phyloP scores from a whole-genome alignment of 2,113 vertebrate genomes.

The Lampris incognitus region DNA sequence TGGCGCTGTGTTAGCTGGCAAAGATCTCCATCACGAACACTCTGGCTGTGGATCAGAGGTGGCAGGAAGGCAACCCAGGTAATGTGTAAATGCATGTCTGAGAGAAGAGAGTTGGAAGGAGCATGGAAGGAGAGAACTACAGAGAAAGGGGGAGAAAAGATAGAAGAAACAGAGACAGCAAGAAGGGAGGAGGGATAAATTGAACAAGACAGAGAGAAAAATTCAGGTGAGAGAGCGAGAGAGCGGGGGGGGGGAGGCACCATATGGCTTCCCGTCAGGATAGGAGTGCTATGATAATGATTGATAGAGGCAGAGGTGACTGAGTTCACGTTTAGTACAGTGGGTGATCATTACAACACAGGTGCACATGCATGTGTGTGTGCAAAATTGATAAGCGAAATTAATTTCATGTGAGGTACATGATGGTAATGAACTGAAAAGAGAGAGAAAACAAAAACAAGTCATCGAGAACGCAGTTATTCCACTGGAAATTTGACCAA shows the following conservation, averaged over 20 bases:
- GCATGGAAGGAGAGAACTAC: background rate
- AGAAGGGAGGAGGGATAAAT: conserved; percentile 39
- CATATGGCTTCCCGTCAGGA: conserved; percentile 80
- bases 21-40: conserved; percentile 11
- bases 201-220: conserved; percentile 21
- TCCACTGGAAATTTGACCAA: no score
- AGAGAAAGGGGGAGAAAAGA: background rate
- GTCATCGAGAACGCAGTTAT: no score
- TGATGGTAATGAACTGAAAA: no score
- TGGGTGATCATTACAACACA: conserved; percentile 27
- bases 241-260: conserved; percentile 37
- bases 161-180: background rate
- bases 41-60: conserved; percentile 1
- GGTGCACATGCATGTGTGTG: conserved; percentile 13
- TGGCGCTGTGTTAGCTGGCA: background rate
- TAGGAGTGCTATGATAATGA: conserved; percentile 60
- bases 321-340: conserved; percentile 26
- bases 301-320: conserved; percentile 58
- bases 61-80: no score
- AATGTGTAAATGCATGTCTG: background rate
- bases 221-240: conserved; percentile 20
- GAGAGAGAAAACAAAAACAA: no score
- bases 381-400: no score
- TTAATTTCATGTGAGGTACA: no score
- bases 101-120: background rate